These are phyloP conservation scores for Zapornia atra DNA, from an alignment of 2,113 vertebrate genomes.

Conservation along the genomic window DNA sequence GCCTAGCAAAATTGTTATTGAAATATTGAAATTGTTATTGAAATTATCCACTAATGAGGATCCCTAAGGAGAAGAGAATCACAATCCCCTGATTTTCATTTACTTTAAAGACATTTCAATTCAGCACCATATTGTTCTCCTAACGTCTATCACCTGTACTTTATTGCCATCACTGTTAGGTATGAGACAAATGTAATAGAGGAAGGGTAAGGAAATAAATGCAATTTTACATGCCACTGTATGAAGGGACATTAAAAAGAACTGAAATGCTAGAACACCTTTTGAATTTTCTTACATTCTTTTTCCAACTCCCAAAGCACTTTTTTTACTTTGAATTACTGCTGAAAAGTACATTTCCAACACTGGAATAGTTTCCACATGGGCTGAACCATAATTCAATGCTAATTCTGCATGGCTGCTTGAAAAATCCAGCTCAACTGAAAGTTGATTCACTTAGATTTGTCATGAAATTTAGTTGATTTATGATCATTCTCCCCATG, in stretches of 20 bases:
- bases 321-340: neutral
- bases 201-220: neutral
- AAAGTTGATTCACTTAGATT: fast-evolving
- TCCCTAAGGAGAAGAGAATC: neutral
- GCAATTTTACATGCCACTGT: neutral
- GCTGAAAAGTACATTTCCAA: neutral
- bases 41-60: neutral
- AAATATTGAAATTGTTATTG: neutral
- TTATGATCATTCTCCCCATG: neutral
- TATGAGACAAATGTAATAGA: neutral
- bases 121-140: neutral
- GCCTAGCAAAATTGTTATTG: neutral
- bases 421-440: neutral
- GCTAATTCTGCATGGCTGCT: neutral
- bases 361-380: neutral
- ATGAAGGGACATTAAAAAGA: neutral
- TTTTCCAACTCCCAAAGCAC: neutral
- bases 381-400: neutral
- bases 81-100: neutral
- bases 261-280: neutral
- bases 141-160: neutral
- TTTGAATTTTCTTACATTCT: neutral
- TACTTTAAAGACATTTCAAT: neutral
- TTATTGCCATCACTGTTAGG: neutral
- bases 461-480: neutral